A percentile compares a stretch with the other conserved stretches of the same genome.
phyloP scores from a whole-genome alignment of 2,113 vertebrate genomes.

The Brachyistius frenatus region DNA sequence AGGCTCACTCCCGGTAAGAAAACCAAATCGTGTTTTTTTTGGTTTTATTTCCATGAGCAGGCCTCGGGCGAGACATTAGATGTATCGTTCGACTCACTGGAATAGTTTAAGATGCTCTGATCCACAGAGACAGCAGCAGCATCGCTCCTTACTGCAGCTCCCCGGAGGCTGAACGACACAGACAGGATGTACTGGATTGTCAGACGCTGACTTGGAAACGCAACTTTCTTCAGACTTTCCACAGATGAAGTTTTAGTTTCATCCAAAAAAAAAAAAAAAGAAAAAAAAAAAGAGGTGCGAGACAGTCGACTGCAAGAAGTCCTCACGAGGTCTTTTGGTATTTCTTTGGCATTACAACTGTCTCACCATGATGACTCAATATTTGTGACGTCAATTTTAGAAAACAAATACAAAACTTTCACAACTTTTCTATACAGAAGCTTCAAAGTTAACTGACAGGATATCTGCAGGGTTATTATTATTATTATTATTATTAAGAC shows the following conservation, averaged over 20 bases:
- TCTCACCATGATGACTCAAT: no score
- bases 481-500: no score
- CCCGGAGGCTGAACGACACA: not conserved
- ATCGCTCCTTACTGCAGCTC: not conserved
- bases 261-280: no score
- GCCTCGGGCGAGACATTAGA: conserved; percentile 15
- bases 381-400: no score
- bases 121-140: conserved; percentile 20
- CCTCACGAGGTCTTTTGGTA: no score
- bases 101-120: conserved; percentile 22
- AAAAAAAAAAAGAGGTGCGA: no score
- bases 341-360: no score
- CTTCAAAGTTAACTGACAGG: no score
- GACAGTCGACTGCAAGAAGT: no score
- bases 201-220: not conserved
- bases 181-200: not conserved
- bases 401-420: no score
- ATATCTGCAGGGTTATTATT: no score
- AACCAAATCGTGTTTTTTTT: not conserved
- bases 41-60: not conserved
- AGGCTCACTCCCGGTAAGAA: not conserved
- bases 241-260: not conserved
- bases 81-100: not conserved
- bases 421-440: no score
- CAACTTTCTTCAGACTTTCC: not conserved